Conservation (phyloP, 2,888 invertebrate species). For the Himalopsyche kuldschensis region DNA sequence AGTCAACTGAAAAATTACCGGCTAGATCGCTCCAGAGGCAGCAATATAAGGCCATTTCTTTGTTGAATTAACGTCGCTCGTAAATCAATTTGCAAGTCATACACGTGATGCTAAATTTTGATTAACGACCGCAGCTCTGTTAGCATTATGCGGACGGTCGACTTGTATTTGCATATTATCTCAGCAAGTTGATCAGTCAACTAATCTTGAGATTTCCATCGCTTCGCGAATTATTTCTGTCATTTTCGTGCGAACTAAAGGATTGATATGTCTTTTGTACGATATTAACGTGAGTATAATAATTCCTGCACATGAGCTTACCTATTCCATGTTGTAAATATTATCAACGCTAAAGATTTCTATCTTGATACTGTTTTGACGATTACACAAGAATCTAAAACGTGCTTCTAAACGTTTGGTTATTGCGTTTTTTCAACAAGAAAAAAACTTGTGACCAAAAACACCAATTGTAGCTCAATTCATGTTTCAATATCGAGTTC, state of each 20-base stretch:
- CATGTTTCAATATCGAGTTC: too few species aligned
- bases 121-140: conserved; percentile 34
- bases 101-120: conserved; percentile 37
- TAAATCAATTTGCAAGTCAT: conserved; percentile 40
- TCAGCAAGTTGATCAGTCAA: neutral
- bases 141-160: conserved; percentile 20
- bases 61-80: conserved; percentile 30
- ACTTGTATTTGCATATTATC: neutral
- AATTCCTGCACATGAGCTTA: neutral
- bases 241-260: neutral
- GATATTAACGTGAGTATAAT: neutral
- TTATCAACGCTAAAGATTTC: neutral
- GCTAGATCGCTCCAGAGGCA: neutral
- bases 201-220: neutral
- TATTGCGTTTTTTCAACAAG: too few species aligned
- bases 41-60: conserved; percentile 11
- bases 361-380: neutral
- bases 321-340: neutral
- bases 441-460: too few species aligned
- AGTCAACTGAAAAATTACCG: conserved; percentile 15
- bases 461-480: too few species aligned
- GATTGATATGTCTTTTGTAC: neutral
- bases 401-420: too few species aligned
- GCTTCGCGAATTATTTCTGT: neutral
- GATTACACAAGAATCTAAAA: too few species aligned